These are phyloP conservation scores for Celastrina argiolus DNA, from an alignment of 2,888 invertebrate species.

Conservation along the genomic window DNA sequence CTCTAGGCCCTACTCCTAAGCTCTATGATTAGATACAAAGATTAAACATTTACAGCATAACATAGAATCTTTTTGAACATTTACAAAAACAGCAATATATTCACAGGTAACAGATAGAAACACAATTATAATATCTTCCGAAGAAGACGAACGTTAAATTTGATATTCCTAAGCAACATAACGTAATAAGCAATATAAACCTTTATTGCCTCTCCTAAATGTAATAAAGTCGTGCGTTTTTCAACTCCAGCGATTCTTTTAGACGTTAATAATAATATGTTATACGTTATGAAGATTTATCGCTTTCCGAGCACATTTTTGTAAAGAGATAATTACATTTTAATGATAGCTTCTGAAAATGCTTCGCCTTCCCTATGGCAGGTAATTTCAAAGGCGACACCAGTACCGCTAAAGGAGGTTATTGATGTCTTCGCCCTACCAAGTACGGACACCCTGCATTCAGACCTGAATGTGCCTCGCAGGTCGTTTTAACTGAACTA, in stretches of 20 bases:
- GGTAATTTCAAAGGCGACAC: constrained; percentile 5
- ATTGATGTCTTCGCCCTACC: constrained; percentile 14
- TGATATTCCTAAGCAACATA: constrained; percentile 21
- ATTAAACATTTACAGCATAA: background rate
- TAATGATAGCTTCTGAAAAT: constrained; percentile 14
- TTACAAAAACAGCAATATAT: background rate
- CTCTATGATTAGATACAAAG: background rate
- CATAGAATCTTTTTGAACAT: background rate
- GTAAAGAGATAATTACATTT: constrained; percentile 26
- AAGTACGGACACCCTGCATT: constrained; percentile 22
- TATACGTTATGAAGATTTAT: constrained; percentile 6
- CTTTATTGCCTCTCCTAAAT: constrained; percentile 46
- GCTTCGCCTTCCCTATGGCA: background rate
- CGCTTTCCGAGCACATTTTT: background rate
- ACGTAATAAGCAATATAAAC: constrained; percentile 27
- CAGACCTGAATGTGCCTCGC: constrained; percentile 40
- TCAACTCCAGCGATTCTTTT: background rate
- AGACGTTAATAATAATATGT: constrained; percentile 9
- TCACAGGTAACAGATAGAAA: constrained; percentile 22
- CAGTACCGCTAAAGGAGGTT: background rate
- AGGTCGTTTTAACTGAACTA: constrained; percentile 41
- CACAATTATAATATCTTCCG: constrained; percentile 3
- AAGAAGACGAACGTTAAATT: constrained; percentile 10
- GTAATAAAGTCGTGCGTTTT: constrained; percentile 41
- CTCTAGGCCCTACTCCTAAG: background rate